A percentile compares a stretch with the other conserved stretches of the same genome.
Evolutionary conservation across 2,797 vertebrate genomes (phyloP).

Genomic region (Clarias laeviceps): DNA sequence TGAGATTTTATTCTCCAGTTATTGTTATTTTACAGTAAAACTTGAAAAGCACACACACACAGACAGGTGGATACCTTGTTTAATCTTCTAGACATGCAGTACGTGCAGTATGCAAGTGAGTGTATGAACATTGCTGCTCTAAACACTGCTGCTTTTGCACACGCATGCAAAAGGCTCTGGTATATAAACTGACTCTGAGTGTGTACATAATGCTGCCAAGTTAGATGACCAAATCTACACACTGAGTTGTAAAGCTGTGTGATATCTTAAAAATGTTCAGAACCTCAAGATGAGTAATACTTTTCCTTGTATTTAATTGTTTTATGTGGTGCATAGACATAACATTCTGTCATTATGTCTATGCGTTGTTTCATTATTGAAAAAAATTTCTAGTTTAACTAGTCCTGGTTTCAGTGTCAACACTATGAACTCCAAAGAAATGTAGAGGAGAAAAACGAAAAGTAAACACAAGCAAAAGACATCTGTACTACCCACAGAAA

Average conservation of each 20-base stretch:
- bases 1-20: too few relatives aligned
- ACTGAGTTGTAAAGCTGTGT: neutral
- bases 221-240: neutral
- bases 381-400: neutral
- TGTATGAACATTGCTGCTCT: neutral
- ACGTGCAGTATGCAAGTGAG: neutral
- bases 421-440: neutral
- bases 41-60: neutral
- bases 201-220: neutral
- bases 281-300: neutral
- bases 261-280: neutral
- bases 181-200: neutral
- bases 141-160: too few relatives aligned
- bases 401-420: neutral
- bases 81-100: neutral
- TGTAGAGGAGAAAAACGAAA: neutral
- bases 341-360: neutral
- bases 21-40: neutral
- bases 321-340: neutral
- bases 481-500: neutral
- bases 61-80: neutral
- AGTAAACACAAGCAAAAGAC: neutral
- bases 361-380: neutral
- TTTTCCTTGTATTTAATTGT: neutral
- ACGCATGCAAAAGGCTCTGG: neutral